These are phyloP conservation scores for Euzophera pinguis DNA, from an alignment of 2,888 invertebrate genomes.

Conservation along the genomic window DNA sequence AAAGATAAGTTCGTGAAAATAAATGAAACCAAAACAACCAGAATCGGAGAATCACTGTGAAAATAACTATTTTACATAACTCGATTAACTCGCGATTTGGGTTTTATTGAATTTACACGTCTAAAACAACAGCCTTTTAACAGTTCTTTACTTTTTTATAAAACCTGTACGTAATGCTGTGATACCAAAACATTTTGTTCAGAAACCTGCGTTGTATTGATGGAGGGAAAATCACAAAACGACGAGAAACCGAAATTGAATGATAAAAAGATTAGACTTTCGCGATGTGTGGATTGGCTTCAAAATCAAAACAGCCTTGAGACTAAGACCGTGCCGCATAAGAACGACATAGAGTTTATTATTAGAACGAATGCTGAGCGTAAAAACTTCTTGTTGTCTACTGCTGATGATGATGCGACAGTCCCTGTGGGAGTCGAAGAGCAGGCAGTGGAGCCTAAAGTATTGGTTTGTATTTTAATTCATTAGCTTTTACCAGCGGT, in stretches of 20 bases:
- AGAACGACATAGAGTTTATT: conserved; percentile 67
- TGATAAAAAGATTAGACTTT: conserved; percentile 31
- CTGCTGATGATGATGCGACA: conserved; percentile 60
- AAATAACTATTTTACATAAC: no score
- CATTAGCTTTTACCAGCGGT: no score
- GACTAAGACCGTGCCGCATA: conserved; percentile 53
- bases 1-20: no score
- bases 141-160: no score
- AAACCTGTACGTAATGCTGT: no score
- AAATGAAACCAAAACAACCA: no score
- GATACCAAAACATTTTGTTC: background rate
- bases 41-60: no score
- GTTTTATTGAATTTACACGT: no score
- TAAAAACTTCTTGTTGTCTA: conserved; percentile 54
- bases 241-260: conserved; percentile 12
- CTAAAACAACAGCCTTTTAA: no score
- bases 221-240: conserved; percentile 15
- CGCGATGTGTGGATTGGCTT: conserved; percentile 64
- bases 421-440: conserved; percentile 62
- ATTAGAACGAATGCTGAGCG: conserved; percentile 60
- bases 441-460: conserved; percentile 40
- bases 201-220: conserved; percentile 1
- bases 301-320: conserved; percentile 58
- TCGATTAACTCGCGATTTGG: no score
- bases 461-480: conserved; percentile 53